phyloP scores from a whole-genome alignment of 2,797 vertebrate genomes.

The Sciurus carolinensis region DNA sequence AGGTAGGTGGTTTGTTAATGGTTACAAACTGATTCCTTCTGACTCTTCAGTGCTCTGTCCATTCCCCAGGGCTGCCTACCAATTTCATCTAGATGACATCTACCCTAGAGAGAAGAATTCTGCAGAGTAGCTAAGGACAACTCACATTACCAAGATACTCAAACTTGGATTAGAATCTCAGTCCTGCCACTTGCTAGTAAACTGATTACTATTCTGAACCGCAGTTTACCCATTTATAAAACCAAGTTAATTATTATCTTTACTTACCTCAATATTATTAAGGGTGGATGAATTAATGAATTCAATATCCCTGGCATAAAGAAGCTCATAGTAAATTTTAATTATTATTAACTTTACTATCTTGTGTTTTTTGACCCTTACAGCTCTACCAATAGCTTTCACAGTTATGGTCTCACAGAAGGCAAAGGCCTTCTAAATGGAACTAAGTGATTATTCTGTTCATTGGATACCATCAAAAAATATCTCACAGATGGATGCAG shows the following conservation, averaged over 20 bases:
- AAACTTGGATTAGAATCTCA: not conserved
- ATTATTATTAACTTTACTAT: not conserved
- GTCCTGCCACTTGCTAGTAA: not conserved
- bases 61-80: not conserved
- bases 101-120: not conserved
- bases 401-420: not conserved
- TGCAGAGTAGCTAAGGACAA: not conserved
- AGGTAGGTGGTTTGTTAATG: not conserved
- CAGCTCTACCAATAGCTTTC: not conserved
- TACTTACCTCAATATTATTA: not conserved
- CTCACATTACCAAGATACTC: not conserved
- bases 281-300: not conserved
- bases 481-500: slow-evolving; percentile 45
- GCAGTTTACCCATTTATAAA: slow-evolving; percentile 50
- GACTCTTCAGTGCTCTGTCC: not conserved
- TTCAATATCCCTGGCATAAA: not conserved
- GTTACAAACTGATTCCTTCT: not conserved
- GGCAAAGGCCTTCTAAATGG: not conserved
- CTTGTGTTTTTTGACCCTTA: not conserved
- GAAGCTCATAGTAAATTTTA: not conserved
- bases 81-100: not conserved
- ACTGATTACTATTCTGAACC: not conserved
- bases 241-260: not conserved
- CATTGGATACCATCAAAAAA: not conserved
- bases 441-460: slow-evolving; percentile 12